These are phyloP conservation scores for Motacilla alba DNA, from an alignment of 2,113 vertebrate species.

Conservation along the genomic window DNA sequence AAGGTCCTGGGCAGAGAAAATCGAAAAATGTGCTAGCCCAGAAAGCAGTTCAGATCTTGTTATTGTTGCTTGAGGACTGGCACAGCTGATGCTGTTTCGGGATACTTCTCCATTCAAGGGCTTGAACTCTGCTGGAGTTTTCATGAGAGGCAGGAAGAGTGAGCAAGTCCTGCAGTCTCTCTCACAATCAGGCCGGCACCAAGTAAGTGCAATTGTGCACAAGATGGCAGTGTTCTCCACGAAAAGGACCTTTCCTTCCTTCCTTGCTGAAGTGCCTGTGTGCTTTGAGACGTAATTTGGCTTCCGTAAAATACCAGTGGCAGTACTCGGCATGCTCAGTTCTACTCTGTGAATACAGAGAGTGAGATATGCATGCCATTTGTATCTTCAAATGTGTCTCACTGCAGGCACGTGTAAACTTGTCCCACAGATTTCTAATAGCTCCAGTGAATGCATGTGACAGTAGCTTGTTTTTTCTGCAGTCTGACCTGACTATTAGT, in stretches of 20 bases:
- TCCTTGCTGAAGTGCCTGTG: neutral
- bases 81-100: neutral
- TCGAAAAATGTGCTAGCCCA: neutral
- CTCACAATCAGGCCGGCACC: neutral
- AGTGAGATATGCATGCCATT: neutral
- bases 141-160: neutral
- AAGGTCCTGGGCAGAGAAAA: neutral
- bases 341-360: neutral
- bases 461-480: neutral
- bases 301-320: neutral
- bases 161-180: neutral
- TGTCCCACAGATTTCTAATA: neutral
- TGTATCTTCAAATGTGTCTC: neutral
- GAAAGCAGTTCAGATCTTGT: neutral
- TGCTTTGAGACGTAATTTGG: neutral
- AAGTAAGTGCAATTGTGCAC: neutral
- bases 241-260: neutral
- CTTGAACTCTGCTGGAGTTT: neutral
- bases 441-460: neutral
- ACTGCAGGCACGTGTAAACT: neutral
- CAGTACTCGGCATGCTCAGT: neutral
- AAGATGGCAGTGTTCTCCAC: conserved; percentile 63
- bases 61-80: neutral
- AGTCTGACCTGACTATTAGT: neutral
- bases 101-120: neutral